Base-by-base conservation (phyloP, 2,888 invertebrate genomes). In the Amiota communis region DNA sequence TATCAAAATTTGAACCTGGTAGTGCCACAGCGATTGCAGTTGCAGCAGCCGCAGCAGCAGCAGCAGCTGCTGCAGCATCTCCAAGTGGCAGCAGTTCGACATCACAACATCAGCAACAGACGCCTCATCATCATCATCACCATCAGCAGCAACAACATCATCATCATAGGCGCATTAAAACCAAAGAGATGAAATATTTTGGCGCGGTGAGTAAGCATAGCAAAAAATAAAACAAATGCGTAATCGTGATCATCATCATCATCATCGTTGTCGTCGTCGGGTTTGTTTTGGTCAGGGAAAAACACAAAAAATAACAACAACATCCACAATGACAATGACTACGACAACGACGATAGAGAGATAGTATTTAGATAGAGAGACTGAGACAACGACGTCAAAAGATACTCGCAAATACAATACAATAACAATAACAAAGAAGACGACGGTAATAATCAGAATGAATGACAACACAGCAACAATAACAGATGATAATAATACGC, bases 131-230 rank as follows among this genome's bases (percentile, higher is more conserved):
- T 74, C 75, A 51, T 77, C 83, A 61, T 76, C 81, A n/a, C 71
- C 84, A 71, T 76, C 85, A 78, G 77, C 84, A 72, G 77, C 80
- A 78, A 15, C 67, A 67, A 20, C 67, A 68, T 51, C 76, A 79
- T 59, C 88, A 87, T 74, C 87, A 86, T 78, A 83, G 87, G 78
- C 82, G 89, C 76, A 85, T 88, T 77, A 88, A 88, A 79, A 88
- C 86, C 82, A 88, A 88, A 79, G 88, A 89, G 79, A 87, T 88
- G 78, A 88, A 88, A 82, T 89, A 88, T 81, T 88, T 88, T 79
- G 88, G 88, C 80, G 85, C 89, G 88, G 88, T 88, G 77, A 88
- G 89, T 87, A 79, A 78, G 72, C 72, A 17, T 20, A 11, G 72
- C 75, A 80, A 75, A 78, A 36, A 36, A 36, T 36, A 36, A 36